A percentile compares a stretch with the other conserved stretches of the same genome.
phyloP scores from a whole-genome alignment of 1,140 invertebrate genomes.

The Penaeus japonicus region DNA sequence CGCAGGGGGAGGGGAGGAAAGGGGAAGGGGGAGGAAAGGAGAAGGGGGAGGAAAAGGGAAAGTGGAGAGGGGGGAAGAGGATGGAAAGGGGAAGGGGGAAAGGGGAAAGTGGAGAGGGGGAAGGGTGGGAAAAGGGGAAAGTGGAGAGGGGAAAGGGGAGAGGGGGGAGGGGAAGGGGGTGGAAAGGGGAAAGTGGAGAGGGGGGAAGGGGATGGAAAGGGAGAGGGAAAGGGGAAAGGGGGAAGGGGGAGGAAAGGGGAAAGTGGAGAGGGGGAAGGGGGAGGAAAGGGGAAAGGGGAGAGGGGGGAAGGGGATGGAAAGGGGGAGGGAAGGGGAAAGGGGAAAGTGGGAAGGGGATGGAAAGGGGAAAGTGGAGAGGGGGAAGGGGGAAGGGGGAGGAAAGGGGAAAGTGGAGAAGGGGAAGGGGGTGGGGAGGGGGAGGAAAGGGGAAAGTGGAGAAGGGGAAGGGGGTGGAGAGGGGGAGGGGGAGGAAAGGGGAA shows the following conservation, averaged over 20 bases:
- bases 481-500: too few relatives aligned
- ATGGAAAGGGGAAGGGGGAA: neutral
- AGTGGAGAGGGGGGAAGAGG: neutral
- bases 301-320: neutral
- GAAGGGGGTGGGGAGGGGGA: too few relatives aligned
- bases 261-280: neutral
- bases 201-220: neutral
- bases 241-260: neutral
- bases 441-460: too few relatives aligned
- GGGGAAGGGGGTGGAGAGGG: too few relatives aligned
- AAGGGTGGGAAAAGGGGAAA: neutral
- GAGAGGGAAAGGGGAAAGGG: neutral
- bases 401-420: too few relatives aligned
- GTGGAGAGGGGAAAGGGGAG: neutral
- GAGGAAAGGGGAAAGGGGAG: neutral
- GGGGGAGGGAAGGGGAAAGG: too few relatives aligned
- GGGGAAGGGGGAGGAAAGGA: neutral
- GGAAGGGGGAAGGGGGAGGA: too few relatives aligned
- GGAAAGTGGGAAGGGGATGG: too few relatives aligned
- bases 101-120: neutral
- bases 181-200: neutral
- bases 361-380: too few relatives aligned
- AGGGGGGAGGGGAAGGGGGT: neutral
- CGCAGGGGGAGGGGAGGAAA: neutral
- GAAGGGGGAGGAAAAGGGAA: neutral